These are phyloP conservation scores for Tetranychus cinnabarinus DNA, from an alignment of 1,140 invertebrate species.

Conservation along the genomic window DNA sequence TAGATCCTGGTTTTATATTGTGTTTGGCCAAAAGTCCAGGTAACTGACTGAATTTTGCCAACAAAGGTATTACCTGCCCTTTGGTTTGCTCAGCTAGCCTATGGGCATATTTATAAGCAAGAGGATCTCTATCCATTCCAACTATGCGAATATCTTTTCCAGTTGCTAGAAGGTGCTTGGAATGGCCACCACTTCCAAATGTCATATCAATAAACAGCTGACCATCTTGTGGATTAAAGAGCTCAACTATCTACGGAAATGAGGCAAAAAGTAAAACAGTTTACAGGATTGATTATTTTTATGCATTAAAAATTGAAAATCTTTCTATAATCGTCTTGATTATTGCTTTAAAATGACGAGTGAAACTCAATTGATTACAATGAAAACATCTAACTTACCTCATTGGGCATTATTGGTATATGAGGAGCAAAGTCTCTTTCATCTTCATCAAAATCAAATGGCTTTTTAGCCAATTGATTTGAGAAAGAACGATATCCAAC, in stretches of 20 bases:
- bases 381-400: no score
- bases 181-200: conserved; percentile 81
- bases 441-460: no score
- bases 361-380: no score
- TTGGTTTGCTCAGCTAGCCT: conserved; percentile 12
- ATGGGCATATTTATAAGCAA: conserved; percentile 39
- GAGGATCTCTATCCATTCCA: conserved; percentile 68
- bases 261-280: neutral
- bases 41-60: conserved; percentile 69
- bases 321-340: no score
- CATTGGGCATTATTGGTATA: no score
- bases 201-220: conserved; percentile 60
- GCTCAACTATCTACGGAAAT: neutral
- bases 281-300: neutral
- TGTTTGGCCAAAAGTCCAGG: conserved; percentile 34
- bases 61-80: conserved; percentile 38
- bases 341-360: no score
- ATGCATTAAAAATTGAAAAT: no score
- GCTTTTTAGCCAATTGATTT: no score
- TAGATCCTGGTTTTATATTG: conserved; percentile 31
- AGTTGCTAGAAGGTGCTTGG: conserved; percentile 30
- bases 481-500: no score
- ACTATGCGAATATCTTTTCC: conserved; percentile 33
- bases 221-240: conserved; percentile 7
- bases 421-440: no score